Conservation (phyloP, 1,140 invertebrate genomes). For the Frieseomelitta varia region DNA sequence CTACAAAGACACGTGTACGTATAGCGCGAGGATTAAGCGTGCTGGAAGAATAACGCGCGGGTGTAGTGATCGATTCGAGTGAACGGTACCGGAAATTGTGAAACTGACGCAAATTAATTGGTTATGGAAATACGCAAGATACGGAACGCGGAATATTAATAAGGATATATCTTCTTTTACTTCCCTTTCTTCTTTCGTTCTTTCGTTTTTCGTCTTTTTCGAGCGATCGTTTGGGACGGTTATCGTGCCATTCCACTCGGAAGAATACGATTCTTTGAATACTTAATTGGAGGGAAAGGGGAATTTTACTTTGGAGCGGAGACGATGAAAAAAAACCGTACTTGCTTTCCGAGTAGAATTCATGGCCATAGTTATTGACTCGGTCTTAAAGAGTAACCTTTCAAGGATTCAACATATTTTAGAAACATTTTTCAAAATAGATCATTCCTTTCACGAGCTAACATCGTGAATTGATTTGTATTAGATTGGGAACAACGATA, state of each 20-base stretch:
- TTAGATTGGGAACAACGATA: no score
- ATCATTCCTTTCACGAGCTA: no score
- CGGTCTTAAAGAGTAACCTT: background rate
- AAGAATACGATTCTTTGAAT: background rate
- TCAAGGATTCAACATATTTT: no score
- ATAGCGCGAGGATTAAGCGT: background rate
- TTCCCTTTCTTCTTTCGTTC: background rate
- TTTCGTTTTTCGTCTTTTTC: background rate
- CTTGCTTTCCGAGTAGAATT: background rate
- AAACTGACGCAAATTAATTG: constrained; percentile 45
- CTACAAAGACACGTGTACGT: background rate
- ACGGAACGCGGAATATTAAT: constrained; percentile 34
- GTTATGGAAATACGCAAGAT: constrained; percentile 41
- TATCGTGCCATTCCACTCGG: background rate
- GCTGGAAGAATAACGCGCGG: background rate
- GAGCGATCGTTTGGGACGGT: background rate
- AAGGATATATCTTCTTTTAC: background rate
- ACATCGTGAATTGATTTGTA: no score
- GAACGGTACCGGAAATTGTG: constrained; percentile 14
- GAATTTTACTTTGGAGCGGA: background rate
- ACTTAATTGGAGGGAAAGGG: background rate
- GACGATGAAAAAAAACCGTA: background rate
- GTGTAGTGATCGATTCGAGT: background rate
- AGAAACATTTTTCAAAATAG: no score
- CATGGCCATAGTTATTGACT: no score